Base-by-base conservation (phyloP, 2,797 vertebrate species). In the Thripadectes ignobilis region DNA sequence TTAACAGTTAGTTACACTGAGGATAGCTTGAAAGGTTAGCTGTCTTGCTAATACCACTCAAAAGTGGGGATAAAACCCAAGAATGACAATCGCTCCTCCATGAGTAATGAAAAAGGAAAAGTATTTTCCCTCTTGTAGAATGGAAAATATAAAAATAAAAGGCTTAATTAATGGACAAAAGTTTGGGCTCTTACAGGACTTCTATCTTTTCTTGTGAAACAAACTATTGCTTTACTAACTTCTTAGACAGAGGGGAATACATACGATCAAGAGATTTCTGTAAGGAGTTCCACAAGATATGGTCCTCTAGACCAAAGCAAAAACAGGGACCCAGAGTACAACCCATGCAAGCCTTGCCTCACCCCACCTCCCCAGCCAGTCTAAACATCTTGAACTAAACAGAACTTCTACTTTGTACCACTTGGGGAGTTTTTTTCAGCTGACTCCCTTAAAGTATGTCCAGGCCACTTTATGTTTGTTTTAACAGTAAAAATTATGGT, bases 1-100 rank as follows among this genome's bases (percentile, higher is more conserved):
- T 93, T 91, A 95, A 94, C 91, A 95, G 92, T 77, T 93, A 96
- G 91, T 94, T 95, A 89, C 92, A 89, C 85, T 73, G 62, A 89
- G 62, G 76, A 89, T 91, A 85, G 69, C 66, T 95, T 77, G 62
- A 91, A 95, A 91, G 82, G 89, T 81, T 95, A 92, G 62, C 69
- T 91, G 58, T 96, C 85, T 84, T 90, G 65, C 69, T 83, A 85
- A 90, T 74, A 94, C 38, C 54, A 43, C 76, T 66, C 76, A 78
- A 30, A 57, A 95, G 51, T 23, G 39, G 78, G 85, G 79, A 89
- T 81, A 89, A 92, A 94, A 77, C 76, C 75, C 81, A 82, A 36
- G 7, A 85, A 76, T 55, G 62, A 43, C 83, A 85, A 76, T 76
- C 1, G 1, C 11, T 85, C 83, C 52, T 88, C 43, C 45, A 7